Evolutionary conservation across 2,113 vertebrate genomes (phyloP).

Genomic region (Ia io): DNA sequence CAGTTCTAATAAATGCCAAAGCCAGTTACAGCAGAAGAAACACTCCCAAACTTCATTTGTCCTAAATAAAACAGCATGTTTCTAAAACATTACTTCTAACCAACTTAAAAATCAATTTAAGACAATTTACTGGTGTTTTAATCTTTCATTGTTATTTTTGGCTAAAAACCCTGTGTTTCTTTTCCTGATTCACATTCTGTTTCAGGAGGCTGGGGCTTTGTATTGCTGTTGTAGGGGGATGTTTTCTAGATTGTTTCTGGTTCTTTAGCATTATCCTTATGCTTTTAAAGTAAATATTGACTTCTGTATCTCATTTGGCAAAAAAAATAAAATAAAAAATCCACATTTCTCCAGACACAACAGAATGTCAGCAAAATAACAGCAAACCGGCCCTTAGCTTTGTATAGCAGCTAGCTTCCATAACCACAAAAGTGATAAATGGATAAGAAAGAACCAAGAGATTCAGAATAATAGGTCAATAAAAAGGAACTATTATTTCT

Average conservation of each 20-base stretch:
- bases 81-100: conserved; percentile 28
- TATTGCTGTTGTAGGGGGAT: conserved; percentile 9
- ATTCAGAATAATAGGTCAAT: neutral
- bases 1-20: conserved; percentile 52
- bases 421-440: neutral
- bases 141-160: conserved; percentile 69
- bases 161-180: conserved; percentile 55
- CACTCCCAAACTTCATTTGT: conserved; percentile 63
- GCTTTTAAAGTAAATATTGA: conserved; percentile 60
- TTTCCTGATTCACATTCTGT: conserved; percentile 37
- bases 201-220: conserved; percentile 24
- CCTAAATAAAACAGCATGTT: conserved; percentile 63
- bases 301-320: conserved; percentile 27
- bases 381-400: conserved; percentile 24
- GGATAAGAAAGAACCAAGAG: neutral
- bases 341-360: conserved; percentile 39
- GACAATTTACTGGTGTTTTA: conserved; percentile 59
- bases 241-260: conserved; percentile 52
- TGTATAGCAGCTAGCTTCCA: neutral
- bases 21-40: conserved; percentile 74
- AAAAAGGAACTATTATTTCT: neutral
- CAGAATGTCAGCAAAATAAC: conserved; percentile 50
- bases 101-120: conserved; percentile 12
- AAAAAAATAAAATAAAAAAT: neutral
- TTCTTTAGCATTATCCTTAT: conserved; percentile 39